Percentiles rank a stretch among this genome's conserved stretches.
Evolutionary conservation across 2,797 vertebrate genomes (phyloP).

Genomic region (Muscicapa comitata): DNA sequence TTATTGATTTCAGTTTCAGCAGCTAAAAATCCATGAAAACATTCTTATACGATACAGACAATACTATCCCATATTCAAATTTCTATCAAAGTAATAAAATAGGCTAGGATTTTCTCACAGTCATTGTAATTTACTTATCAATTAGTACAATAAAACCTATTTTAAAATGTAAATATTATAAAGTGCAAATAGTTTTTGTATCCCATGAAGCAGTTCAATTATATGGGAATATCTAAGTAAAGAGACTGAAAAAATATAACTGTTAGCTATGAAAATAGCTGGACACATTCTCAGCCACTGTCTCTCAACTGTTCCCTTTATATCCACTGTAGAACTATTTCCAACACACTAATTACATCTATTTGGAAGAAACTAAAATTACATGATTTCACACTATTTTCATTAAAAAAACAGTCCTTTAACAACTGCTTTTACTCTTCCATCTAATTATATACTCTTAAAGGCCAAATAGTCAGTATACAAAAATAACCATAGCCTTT

Average conservation of each 20-base stretch:
- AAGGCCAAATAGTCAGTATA: conserved; percentile 29
- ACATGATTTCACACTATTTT: conserved; percentile 46
- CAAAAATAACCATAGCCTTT: conserved; percentile 51
- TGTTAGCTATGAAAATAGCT: conserved; percentile 23
- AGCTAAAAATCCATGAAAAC: conserved; percentile 59
- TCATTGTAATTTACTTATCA: neutral
- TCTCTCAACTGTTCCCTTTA: conserved; percentile 35
- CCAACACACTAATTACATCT: conserved; percentile 46
- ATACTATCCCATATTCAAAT: conserved; percentile 20
- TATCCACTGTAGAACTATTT: conserved; percentile 33
- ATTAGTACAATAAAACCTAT: conserved; percentile 16
- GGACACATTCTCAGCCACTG: conserved; percentile 33
- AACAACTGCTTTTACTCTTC: conserved; percentile 48
- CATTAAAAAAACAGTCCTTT: conserved; percentile 46
- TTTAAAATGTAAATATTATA: neutral
- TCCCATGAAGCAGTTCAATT: neutral
- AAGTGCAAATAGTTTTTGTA: neutral
- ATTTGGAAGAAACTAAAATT: conserved; percentile 42
- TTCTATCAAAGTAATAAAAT: conserved; percentile 24
- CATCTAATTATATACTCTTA: conserved; percentile 33
- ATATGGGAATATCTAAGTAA: neutral
- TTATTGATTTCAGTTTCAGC: conserved; percentile 57
- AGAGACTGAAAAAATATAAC: neutral
- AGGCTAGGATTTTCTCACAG: conserved; percentile 19
- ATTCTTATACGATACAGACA: conserved; percentile 54